Base-by-base conservation (phyloP, 2,797 vertebrate species). In the Pangasius larnaudii region DNA sequence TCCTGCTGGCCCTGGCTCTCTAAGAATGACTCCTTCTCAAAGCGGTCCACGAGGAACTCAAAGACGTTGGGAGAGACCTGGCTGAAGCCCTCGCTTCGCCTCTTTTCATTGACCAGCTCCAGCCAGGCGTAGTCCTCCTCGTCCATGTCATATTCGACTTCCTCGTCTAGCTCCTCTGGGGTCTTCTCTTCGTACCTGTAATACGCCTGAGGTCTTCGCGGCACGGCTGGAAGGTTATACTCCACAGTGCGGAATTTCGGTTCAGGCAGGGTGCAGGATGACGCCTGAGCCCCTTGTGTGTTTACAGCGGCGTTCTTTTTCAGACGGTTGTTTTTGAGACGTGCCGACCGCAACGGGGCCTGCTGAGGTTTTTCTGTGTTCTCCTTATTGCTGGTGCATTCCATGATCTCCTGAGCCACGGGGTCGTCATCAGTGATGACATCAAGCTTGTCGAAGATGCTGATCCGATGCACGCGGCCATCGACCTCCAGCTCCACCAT, bases 81-180 rank as follows among this genome's bases (percentile, higher is more conserved):
- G 6, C 98, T 97, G 84, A 98, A 95, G 0, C 98, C 98, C 88
- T 99, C 99, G 0, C 96, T 96, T 86, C 94, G 96, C 19, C 98
- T 95, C 90, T 97, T 98, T 89, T 99, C 97, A 0, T 99, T 99
- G 88, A 99, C 96, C 80, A 99, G 95, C 91, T 99, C 98, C 91
- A 99, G 93, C 98, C 99, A 99, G 0, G 98, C 97, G 0, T 98
- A 98, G 92, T 99, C 98, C 91, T 99, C 98, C 93, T 99, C 98
- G 1, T 99, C 99, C 98, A 99, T 98, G 94, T 99, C 98, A 2
- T 99, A 99, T 88, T 99, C 99, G 0, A 99, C 98, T 93, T 99
- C 98, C 0, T 98, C 96, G 71, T 99, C 98, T 46, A 99, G 96
- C 94, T 99, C 98, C 94, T 99, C 98, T 0, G 97, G 95, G 0